Conservation (phyloP, 2,888 invertebrate genomes). For the Chymomyza amoena region DNA sequence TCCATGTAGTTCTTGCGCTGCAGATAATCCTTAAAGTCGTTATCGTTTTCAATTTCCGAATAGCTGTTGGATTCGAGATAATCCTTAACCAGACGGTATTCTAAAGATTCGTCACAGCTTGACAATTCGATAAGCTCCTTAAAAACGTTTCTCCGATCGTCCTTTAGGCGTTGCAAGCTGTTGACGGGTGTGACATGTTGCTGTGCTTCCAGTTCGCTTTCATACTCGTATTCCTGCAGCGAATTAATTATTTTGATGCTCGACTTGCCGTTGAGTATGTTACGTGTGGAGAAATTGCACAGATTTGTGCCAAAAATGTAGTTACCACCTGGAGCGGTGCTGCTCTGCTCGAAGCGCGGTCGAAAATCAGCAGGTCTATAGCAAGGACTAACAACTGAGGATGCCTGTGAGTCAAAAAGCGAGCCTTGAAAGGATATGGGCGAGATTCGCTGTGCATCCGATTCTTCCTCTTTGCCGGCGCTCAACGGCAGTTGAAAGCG, state of each 20-base stretch:
- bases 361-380: constrained; percentile 74
- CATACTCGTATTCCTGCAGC: constrained; percentile 65
- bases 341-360: constrained; percentile 43
- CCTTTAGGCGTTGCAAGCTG: constrained; percentile 65
- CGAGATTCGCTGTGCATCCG: constrained; percentile 61
- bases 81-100: constrained; percentile 76
- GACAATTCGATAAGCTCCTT: constrained; percentile 75
- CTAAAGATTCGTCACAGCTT: constrained; percentile 76
- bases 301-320: constrained; percentile 75
- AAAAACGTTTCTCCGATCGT: constrained; percentile 72
- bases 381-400: constrained; percentile 35
- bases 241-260: constrained; percentile 69
- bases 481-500: constrained; percentile 40
- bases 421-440: constrained; percentile 77
- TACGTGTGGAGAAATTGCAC: constrained; percentile 72
- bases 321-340: constrained; percentile 45
- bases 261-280: constrained; percentile 75
- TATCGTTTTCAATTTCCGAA: constrained; percentile 77
- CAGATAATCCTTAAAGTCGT: constrained; percentile 76
- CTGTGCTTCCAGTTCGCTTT: background rate
- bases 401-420: constrained; percentile 71
- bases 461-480: background rate
- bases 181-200: constrained; percentile 40
- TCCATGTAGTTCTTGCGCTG: constrained; percentile 77
- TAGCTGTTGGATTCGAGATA: constrained; percentile 78